These are phyloP conservation scores for Seira musarum DNA, from an alignment of 2,888 invertebrate species.

Conservation along the genomic window DNA sequence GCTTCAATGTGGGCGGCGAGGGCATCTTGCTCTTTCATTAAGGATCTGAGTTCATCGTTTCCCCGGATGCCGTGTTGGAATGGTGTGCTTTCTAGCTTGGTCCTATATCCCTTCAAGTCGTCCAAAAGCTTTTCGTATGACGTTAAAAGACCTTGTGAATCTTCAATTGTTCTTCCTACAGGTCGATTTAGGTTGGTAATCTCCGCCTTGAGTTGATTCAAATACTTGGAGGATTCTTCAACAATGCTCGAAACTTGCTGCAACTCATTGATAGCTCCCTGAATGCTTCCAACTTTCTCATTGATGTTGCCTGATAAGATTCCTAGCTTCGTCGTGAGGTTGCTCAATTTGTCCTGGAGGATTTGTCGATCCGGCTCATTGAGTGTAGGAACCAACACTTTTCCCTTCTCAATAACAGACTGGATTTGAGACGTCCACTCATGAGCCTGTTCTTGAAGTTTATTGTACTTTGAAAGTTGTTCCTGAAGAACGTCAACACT, in stretches of 20 bases:
- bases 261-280: conserved; percentile 85
- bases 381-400: conserved; percentile 84
- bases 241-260: conserved; percentile 86
- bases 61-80: conserved; percentile 74
- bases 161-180: conserved; percentile 89
- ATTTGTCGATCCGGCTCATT: conserved; percentile 89
- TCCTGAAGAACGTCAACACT: conserved; percentile 89
- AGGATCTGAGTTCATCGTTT: conserved; percentile 84
- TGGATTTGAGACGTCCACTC: conserved; percentile 79
- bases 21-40: conserved; percentile 88
- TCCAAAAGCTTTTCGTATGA: conserved; percentile 78
- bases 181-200: conserved; percentile 88
- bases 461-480: conserved; percentile 88
- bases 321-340: conserved; percentile 84
- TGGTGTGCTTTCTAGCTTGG: conserved; percentile 75
- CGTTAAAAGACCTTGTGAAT: conserved; percentile 83
- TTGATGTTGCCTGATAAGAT: conserved; percentile 83
- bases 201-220: conserved; percentile 87
- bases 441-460: conserved; percentile 82
- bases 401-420: conserved; percentile 85
- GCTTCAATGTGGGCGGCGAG: conserved; percentile 88
- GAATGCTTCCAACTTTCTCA: conserved; percentile 82
- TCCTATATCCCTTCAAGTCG: conserved; percentile 84
- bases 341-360: conserved; percentile 85
- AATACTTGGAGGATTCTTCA: conserved; percentile 84